Conservation (phyloP, 2,888 invertebrate species). For the Lithophane ornitopus region DNA sequence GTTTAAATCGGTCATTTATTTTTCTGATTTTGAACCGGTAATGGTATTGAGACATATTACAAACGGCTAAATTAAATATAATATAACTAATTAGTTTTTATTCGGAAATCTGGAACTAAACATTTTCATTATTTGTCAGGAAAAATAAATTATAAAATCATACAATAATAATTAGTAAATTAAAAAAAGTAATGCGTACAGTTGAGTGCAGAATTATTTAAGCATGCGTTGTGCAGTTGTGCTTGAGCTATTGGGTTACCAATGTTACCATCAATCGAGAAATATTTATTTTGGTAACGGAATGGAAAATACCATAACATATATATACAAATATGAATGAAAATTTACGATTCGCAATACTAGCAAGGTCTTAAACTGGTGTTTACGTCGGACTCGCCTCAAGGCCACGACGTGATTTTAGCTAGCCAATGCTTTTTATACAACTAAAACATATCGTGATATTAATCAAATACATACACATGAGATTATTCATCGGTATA, state of each 20-base stretch:
- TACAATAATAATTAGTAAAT: background rate
- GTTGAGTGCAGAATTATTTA: background rate
- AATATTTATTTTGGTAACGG: background rate
- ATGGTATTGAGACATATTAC: background rate
- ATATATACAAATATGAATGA: constrained; percentile 47
- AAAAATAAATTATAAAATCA: too few relatives aligned
- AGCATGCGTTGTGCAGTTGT: background rate
- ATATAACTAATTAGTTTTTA: constrained; percentile 1
- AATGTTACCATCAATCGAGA: background rate
- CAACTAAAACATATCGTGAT: constrained; percentile 67
- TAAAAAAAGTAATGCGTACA: background rate
- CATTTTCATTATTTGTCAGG: background rate
- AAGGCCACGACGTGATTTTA: constrained; percentile 81
- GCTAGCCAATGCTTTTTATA: constrained; percentile 72
- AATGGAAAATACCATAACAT: constrained; percentile 24
- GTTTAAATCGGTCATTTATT: constrained; percentile 4
- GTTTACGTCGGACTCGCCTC: constrained; percentile 75
- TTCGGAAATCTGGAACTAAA: background rate
- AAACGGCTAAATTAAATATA: constrained; percentile 17
- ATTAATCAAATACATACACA: constrained; percentile 40
- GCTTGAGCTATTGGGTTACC: background rate
- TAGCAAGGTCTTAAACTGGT: constrained; percentile 54
- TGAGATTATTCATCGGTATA: constrained; percentile 27
- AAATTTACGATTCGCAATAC: constrained; percentile 52
- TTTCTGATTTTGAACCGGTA: background rate